Base-by-base conservation (phyloP, 1,140 invertebrate species). In the Belonocnema kinseyi region DNA sequence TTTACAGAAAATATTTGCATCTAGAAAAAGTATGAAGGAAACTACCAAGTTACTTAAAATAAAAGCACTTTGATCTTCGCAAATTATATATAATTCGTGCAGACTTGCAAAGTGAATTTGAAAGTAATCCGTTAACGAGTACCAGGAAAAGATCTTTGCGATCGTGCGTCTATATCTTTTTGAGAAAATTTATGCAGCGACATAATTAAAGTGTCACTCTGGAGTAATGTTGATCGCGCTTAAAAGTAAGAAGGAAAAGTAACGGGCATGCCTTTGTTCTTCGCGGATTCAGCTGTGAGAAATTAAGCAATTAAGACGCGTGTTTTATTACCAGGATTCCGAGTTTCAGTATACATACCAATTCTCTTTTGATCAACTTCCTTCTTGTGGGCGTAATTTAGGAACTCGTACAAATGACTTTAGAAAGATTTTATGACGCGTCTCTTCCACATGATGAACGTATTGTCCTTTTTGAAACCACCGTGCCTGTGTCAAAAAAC, bases 141-240 rank as follows among this genome's bases (percentile, higher is more conserved):
- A 80, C 77, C 76, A 76, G 82, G 77, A 83, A 83, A 81, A 77
- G 82, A 83, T 83, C 81, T 81, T 75, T 78, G 81, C 78, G 82
- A 82, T 82, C 79, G 76, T 79, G 77, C 82, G 79, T 84, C 75
- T 77, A 78, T 84, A 80, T 83, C 75, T 75, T 77, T 85, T 80
- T 81, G 77, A 81, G 79, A 82, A 87, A 85, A 90, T 89, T 90
- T 90, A 88, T 86, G 82, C 86, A 82, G 71, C 82, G 86, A 85
- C 85, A 90, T 91, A 90, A 90, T 90, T 91, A 90, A 91, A 90
- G 88, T 90, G 90, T 90, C 90, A 86, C 85, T 73, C 75, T 83
- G 83, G 79, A 87, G 79, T 86, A 87, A 89, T 87, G 89, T 88
- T 89, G 85, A 88, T 88, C 85, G 85, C 80, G 87, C 82, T 82